Percentiles rank a stretch among this genome's conserved stretches.
Evolutionary conservation across 1,140 invertebrate genomes (phyloP).

Genomic region (Drepana arcuata): DNA sequence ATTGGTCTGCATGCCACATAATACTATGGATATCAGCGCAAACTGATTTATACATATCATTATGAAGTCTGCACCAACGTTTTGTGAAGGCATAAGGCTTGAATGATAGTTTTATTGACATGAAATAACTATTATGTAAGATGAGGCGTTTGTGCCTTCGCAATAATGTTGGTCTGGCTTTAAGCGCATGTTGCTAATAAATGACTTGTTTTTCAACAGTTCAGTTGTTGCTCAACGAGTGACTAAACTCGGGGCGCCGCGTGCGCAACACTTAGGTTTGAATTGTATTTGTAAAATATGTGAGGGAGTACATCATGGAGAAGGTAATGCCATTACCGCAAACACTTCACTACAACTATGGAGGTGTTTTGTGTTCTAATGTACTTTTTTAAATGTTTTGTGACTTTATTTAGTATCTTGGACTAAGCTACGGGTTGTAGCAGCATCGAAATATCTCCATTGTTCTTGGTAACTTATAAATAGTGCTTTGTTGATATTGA

Average conservation of each 20-base stretch:
- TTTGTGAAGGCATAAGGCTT: conserved; percentile 39
- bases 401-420: not conserved
- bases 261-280: conserved; percentile 69
- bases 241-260: conserved; percentile 68
- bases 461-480: conserved; percentile 18
- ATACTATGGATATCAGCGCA: conserved; percentile 47
- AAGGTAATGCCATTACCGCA: conserved; percentile 66
- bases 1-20: conserved; percentile 59
- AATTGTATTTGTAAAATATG: conserved; percentile 67
- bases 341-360: conserved; percentile 50
- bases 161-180: conserved; percentile 52
- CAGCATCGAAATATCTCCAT: conserved; percentile 37
- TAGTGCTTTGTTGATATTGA: conserved; percentile 42
- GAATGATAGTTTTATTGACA: too few species aligned
- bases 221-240: conserved; percentile 69
- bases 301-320: conserved; percentile 58
- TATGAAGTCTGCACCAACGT: conserved; percentile 51
- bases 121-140: too few species aligned
- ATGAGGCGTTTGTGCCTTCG: conserved; percentile 29
- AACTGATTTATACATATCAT: conserved; percentile 48
- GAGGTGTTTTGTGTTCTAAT: conserved; percentile 36
- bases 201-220: conserved; percentile 72
- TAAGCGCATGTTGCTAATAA: conserved; percentile 68
- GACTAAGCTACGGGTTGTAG: not conserved
- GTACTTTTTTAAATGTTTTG: conserved; percentile 1